Base-by-base conservation (phyloP, 2,113 vertebrate species). In the Heteronetta atricapilla region DNA sequence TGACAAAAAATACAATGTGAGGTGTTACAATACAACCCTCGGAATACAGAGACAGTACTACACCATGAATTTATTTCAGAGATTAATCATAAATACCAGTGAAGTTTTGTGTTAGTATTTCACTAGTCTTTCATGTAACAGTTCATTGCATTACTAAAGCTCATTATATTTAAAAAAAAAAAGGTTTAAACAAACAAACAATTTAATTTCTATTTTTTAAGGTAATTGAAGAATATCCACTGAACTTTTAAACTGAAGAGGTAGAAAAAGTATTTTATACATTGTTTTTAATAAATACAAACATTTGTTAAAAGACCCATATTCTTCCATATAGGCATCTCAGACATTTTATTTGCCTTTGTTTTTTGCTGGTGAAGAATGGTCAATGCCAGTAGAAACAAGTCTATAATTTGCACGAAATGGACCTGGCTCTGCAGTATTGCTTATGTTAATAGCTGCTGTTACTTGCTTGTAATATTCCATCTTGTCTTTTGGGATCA, bases 381-480 rank as follows among this genome's bases (percentile, higher is more conserved):
- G 34, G 13, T 21, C 21, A 19, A 25, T 83, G 72, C 64, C 29
- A 64, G 29, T 78, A 86, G 80, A 83, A 95, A 93, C 52, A 88
- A 88, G 80, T n/a, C 29, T 70, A 58, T 88, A 88, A 86, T 95
- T 93, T 90, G 79, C 79, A 83, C 70, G 74, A 94, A 93, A 86
- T 88, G 76, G 68, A 86, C 55, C 55, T 33, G 64, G 56, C 82
- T 86, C 55, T 86, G 52, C 68, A 60, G 21, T 75, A 44, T 46
- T 88, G 75, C 48, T 90, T 79, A 59, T 86, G 56, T 83, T 89
- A 94, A 89, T 82, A 89, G 78, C 25, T 94, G 36, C 74, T 85
- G 89, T 85, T 74, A 80, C 79, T 94, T 77, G 68, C 52, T 82
- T 94, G 86, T 83, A 93, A 72, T 95, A 89, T 67, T 90, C 88